Evolutionary conservation across 1,140 invertebrate genomes (phyloP).

Genomic region (Caerostris extrusa): DNA sequence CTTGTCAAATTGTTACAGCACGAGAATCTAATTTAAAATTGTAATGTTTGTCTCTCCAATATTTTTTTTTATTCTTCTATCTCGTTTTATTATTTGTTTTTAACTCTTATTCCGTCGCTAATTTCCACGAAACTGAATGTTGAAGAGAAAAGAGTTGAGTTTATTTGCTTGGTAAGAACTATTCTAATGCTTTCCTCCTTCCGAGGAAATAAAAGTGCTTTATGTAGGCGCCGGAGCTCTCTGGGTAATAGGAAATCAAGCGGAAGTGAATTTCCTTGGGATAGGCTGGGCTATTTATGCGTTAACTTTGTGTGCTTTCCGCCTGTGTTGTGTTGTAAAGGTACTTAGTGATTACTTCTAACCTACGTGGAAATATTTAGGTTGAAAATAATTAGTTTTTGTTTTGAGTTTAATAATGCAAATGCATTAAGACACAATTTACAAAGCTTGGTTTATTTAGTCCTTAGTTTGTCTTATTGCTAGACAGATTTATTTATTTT

Average conservation of each 20-base stretch:
- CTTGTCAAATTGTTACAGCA: constrained; percentile 70
- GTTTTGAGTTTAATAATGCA: too few species aligned
- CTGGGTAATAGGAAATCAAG: constrained; percentile 30
- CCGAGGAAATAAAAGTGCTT: constrained; percentile 31
- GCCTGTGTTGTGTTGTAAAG: background rate
- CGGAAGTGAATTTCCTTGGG: constrained; percentile 16
- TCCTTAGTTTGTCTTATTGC: too few species aligned
- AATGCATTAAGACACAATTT: too few species aligned
- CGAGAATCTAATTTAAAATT: constrained; percentile 66
- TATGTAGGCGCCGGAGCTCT: background rate
- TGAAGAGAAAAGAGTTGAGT: background rate
- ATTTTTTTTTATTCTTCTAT: too few species aligned
- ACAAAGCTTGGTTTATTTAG: too few species aligned
- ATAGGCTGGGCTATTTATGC: background rate
- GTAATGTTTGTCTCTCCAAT: constrained; percentile 25
- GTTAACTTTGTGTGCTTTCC: background rate
- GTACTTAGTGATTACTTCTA: background rate
- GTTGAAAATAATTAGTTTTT: background rate
- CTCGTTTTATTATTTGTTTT: constrained; percentile 26
- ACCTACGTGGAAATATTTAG: background rate
- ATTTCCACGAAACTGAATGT: constrained; percentile 1
- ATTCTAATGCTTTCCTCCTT: constrained; percentile 27
- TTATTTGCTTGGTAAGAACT: background rate
- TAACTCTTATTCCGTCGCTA: constrained; percentile 32
- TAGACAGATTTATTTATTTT: too few species aligned